Conservation (phyloP, 2,113 vertebrate species). For the Hypanus sabinus region DNA sequence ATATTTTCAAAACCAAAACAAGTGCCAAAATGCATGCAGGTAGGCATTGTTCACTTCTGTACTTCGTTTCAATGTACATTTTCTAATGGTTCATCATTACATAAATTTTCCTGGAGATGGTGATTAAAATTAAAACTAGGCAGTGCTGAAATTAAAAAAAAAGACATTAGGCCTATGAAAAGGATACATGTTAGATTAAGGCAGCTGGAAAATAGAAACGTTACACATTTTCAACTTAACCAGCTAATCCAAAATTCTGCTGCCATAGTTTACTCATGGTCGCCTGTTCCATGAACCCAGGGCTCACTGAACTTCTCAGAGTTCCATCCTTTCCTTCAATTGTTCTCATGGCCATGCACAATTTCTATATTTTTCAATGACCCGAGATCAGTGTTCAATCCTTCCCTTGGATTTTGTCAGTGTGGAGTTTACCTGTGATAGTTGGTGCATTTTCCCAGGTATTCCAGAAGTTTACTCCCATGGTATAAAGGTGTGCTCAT, state of each 20-base stretch:
- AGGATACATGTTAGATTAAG: not conserved
- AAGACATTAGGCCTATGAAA: not conserved
- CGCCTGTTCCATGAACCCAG: not conserved
- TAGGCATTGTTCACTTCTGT: not conserved
- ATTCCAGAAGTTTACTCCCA: no score
- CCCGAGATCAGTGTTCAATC: not conserved
- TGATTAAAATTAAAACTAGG: not conserved
- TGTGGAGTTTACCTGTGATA: no score
- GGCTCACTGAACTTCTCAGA: not conserved
- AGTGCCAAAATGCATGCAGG: not conserved
- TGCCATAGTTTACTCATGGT: not conserved
- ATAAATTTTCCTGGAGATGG: not conserved
- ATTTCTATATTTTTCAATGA: not conserved
- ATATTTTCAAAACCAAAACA: constrained; percentile 29
- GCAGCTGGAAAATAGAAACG: not conserved
- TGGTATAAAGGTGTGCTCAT: no score
- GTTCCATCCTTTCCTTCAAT: not conserved
- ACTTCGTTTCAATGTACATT: not conserved
- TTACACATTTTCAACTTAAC: not conserved
- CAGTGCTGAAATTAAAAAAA: not conserved
- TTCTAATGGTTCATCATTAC: not conserved
- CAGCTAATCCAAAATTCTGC: not conserved
- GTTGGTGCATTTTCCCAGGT: no score
- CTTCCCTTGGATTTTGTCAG: not conserved
- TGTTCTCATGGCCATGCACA: not conserved